Base-by-base conservation (phyloP, 2,797 vertebrate genomes). In the Sebastes jordani region DNA sequence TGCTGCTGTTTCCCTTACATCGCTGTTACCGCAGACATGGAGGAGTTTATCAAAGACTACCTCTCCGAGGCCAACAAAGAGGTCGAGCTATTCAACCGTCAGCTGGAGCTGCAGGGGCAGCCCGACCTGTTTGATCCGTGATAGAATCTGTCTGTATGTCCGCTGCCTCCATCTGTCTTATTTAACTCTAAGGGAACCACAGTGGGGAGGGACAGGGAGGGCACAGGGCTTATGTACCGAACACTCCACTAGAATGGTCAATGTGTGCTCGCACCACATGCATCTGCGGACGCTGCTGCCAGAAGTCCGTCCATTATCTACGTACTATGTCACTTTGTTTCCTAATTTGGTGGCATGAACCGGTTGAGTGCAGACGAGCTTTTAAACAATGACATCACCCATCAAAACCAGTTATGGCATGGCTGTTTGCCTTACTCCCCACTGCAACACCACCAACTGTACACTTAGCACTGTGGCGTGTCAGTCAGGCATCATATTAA, bases 11-110 rank as follows among this genome's bases (percentile, higher is more conserved):
- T 90, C 93, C 96, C 96, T 97, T 96, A 96, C 94, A 92, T 86
- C 16, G 32, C 38, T 55, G 7, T 46, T 25, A 14, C 83, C 76
- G 4, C 95, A 99, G 98, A 98, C 84, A 98, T 99, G 97, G 97
- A 98, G 61, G 95, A 96, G 61, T 99, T 99, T 82, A 97, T 99
- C 84, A 95, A 96, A 0, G 97, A 99, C 82, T 99, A 99, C 65
- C 74, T 99, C 67, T 93, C 96, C 18, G 97, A 98, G 89, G 96
- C 95, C 89, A 99, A 99, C 95, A 93, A 95, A 79, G 97, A 98
- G 82, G 97, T 99, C 0, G 98, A 99, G 86, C 94, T 89, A 7
- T 98, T 98, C 93, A 99, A 99, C 95, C 93, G 82, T 13, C 97
- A 99, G 81, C 93, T 98, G 93, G 98, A 99, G 71, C 96, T 97